Base-by-base conservation (phyloP, 2,888 invertebrate genomes). In the Eristalis arbustorum region DNA sequence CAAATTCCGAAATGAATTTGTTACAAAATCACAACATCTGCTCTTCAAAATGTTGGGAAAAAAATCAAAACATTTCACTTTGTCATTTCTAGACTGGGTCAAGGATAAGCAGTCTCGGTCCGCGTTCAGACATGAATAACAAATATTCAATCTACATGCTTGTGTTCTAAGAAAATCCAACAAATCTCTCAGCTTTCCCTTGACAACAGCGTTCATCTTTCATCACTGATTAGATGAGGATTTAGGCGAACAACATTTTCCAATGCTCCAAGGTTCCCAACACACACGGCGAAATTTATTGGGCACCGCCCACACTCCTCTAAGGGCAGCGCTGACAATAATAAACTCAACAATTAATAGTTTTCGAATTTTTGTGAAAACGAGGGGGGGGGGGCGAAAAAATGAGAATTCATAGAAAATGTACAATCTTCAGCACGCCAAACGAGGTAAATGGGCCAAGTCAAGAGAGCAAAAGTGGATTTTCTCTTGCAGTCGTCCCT, bases 381-480 rank as follows among this genome's bases (percentile, higher is more conserved):
- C 6, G 22, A 23, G 31, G n/a, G n/a, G n/a, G n/a, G n/a, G n/a
- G n/a, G n/a, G n/a, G n/a, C n/a, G n/a, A n/a, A n/a, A 71, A 76
- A 8, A 62, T 62, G 40, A 63, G 22, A 61, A 62, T 56, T 25
- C 25, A 25, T n/a, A 59, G 37, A 57, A 67, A 49, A 61, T 74
- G 61, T 75, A 25, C 13, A 59, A 25, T 28, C 59, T 59, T 28
- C 23, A 14, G 23, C 25, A 25, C 14, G 56, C 18, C 61, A 18
- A 84, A 73, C 72, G 82, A 82, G 81, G 85, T 82, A 82, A 85
- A 82, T 85, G 74, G 82, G 77, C 81, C 85, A 85, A 85, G 85
- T 82, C 69, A 77, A 82, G 81, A 77, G 85, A 76, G 76, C 66
- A 82, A 71, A 76, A 76, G 61, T 66, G 61, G 49, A 61, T 56